phyloP scores from a whole-genome alignment of 2,113 vertebrate species.

The Cisticola juncidis region DNA sequence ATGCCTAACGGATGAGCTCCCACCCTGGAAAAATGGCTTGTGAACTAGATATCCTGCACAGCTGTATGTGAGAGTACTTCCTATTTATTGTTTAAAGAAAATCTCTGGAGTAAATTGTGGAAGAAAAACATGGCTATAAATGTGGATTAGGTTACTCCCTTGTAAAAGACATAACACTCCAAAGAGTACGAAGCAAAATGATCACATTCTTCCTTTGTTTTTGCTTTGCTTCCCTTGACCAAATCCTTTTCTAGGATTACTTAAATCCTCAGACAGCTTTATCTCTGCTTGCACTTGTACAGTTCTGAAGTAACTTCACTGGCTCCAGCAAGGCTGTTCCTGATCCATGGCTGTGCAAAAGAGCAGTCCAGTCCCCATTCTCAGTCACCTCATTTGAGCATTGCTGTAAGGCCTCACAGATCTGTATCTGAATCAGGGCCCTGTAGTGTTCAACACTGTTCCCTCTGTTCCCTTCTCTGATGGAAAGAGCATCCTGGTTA shows the following conservation, averaged over 20 bases:
- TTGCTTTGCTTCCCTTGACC: constrained; percentile 8
- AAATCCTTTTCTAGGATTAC: neutral
- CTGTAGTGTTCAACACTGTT: neutral
- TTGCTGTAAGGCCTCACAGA: neutral
- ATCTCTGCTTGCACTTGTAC: neutral
- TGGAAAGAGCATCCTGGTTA: neutral
- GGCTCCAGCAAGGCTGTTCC: neutral
- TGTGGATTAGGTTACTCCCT: neutral
- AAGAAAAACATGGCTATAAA: constrained; percentile 50
- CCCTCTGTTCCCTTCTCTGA: neutral
- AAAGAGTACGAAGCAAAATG: neutral
- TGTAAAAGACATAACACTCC: neutral
- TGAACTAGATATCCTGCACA: constrained; percentile 73
- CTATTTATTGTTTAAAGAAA: constrained; percentile 68
- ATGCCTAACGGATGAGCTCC: neutral
- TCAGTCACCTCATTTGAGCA: neutral
- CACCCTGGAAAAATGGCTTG: constrained; percentile 67
- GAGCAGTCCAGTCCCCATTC: neutral
- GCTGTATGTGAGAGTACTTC: constrained; percentile 66
- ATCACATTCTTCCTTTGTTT: neutral
- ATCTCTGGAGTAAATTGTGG: constrained; percentile 61
- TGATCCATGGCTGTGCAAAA: neutral
- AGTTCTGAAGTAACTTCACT: neutral
- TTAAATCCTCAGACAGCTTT: neutral
- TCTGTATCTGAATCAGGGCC: neutral